Evolutionary conservation across 1,140 invertebrate genomes (phyloP), one percentile per base, ranked within the genome.

Genomic region (Meloidogyne chitwoodi): DNA sequence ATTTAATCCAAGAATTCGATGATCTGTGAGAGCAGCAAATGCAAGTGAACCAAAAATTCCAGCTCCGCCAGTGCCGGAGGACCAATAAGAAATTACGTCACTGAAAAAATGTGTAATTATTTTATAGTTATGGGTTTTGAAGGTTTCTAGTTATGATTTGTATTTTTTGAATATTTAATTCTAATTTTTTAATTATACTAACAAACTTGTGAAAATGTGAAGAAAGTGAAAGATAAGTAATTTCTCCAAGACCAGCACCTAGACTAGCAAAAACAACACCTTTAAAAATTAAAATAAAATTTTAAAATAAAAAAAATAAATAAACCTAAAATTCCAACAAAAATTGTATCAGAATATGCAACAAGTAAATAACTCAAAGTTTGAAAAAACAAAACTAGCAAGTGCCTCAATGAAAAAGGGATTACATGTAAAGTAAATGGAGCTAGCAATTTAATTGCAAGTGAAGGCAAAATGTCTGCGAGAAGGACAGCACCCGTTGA

Each of bases 21-120:
- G 80, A 38, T 86, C 84, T 10, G 84, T 86, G 2, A 86, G 68
- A 12, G 79, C 75, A 12, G 83, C 84, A 62, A 87, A 86, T 29
- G 83, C 80, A 22, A 86, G 75, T 1, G 85, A 77, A 3, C 84
- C 84, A 19, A 87, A 56, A 11, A 86, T 72, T 19, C 84, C 84
- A 2, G 84, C 84, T 14, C 79, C 86, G 3, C 84, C 84, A 8
- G 85, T 87, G 6, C 84, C 85, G 14, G 83, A 85, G 14, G 80
- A 83, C 84, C 84, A 85, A 31, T 22, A 44, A 29, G 83, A 84
- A n/a, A 85, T 80, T 19, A 77, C 77, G 61, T 79, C 73, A 67
- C 83, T 85, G 68, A 72, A 83, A 72, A 64, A 80, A 16, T 38
- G 19, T 11, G 68, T 1, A 6, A 68, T 70, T 34, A 29, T 41